Evolutionary conservation across 53 echinoderm and acorn worm species (phyloP).

Genomic region (Hippasteria phrygiana): DNA sequence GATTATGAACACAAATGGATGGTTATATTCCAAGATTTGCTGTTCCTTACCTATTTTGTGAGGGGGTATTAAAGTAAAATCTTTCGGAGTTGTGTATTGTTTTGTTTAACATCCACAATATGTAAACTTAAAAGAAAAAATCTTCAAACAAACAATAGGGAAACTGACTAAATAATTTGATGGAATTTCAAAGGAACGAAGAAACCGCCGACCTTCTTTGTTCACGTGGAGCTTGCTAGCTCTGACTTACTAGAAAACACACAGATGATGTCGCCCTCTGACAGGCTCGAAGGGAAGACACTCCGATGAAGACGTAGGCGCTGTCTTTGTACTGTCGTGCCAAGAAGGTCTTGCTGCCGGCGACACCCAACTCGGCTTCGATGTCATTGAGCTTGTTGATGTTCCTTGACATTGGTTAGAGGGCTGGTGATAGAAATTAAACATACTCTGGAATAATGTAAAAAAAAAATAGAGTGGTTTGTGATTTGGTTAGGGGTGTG

Average conservation of each 20-base stretch:
- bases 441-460: background rate
- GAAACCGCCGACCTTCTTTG: background rate
- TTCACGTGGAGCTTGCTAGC: too few relatives aligned
- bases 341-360: conserved; percentile 77
- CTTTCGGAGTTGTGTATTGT: too few relatives aligned
- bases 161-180: too few relatives aligned
- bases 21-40: too few relatives aligned
- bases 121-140: too few relatives aligned
- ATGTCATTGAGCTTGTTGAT: conserved; percentile 96
- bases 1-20: too few relatives aligned
- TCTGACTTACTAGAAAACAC: conserved; percentile 98
- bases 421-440: conserved; percentile 64
- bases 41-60: too few relatives aligned
- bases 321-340: conserved; percentile 98
- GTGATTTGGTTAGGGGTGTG: too few relatives aligned
- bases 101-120: too few relatives aligned
- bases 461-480: background rate
- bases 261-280: conserved; percentile 89
- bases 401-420: conserved; percentile 91
- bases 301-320: conserved; percentile 89
- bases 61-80: too few relatives aligned
- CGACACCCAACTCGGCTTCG: conserved; percentile 82
- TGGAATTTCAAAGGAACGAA: too few relatives aligned
- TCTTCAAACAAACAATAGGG: too few relatives aligned
- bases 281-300: conserved; percentile 86